Conservation (phyloP, 2,113 vertebrate genomes). For the Leucoraja erinaceus region DNA sequence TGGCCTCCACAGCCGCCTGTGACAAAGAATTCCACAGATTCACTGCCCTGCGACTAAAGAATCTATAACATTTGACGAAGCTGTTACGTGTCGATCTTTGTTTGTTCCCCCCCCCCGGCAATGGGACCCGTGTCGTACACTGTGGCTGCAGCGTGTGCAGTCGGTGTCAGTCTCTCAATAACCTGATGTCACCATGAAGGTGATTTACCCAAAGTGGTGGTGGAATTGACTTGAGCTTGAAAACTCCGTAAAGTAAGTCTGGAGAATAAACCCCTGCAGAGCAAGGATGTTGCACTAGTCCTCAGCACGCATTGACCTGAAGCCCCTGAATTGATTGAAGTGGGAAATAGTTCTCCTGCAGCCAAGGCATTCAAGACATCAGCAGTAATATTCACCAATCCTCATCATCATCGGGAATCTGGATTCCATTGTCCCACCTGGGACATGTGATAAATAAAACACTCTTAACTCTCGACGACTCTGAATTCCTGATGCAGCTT, state of each 20-base stretch:
- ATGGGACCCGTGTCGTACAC: too few relatives aligned
- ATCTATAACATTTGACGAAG: neutral
- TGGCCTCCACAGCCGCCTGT: too few relatives aligned
- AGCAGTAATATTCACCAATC: neutral
- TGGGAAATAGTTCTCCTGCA: neutral
- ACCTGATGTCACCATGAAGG: neutral
- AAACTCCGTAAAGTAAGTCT: neutral
- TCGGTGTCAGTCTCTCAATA: neutral
- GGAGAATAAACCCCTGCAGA: neutral
- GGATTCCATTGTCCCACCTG: neutral
- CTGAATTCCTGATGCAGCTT: neutral
- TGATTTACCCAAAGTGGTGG: neutral
- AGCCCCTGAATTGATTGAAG: neutral
- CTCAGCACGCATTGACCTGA: neutral
- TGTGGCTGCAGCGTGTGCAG: too few relatives aligned
- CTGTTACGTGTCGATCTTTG: too few relatives aligned
- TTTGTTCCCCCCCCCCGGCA: too few relatives aligned
- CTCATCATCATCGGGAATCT: neutral
- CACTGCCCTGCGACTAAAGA: too few relatives aligned
- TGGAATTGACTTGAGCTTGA: neutral
- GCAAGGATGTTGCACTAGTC: neutral
- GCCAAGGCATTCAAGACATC: neutral
- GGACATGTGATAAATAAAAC: too few relatives aligned
- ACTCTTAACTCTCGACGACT: neutral
- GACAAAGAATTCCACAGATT: too few relatives aligned